These are phyloP conservation scores for Microcebus jonahi DNA, from an alignment of 2,113 vertebrate species.

Conservation along the genomic window DNA sequence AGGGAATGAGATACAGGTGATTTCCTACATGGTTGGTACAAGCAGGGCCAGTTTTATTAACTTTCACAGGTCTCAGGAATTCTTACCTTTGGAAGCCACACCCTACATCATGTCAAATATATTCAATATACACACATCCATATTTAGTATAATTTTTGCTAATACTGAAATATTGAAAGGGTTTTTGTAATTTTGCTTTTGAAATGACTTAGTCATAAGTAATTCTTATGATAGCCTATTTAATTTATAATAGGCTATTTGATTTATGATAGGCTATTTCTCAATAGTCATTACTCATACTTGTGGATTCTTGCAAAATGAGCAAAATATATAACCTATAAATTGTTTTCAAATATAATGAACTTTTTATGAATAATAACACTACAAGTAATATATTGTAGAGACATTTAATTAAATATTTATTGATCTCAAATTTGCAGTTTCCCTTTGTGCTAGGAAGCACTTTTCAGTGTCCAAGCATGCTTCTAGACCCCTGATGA, in stretches of 20 bases:
- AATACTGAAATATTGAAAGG: conserved; percentile 6
- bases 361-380: neutral
- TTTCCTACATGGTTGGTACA: neutral
- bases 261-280: neutral
- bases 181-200: conserved; percentile 9
- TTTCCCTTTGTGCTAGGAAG: neutral
- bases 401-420: conserved; percentile 50
- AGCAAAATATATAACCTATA: conserved; percentile 27
- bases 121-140: neutral
- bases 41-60: neutral
- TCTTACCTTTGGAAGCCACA: neutral
- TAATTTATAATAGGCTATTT: conserved; percentile 17
- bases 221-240: conserved; percentile 11
- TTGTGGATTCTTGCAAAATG: conserved; percentile 35
- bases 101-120: neutral
- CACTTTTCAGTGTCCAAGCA: neutral
- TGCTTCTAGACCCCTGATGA: neutral
- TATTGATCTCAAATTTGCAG: conserved; percentile 33
- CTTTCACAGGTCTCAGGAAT: neutral
- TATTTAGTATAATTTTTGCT: neutral
- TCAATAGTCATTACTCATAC: neutral
- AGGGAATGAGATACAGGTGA: neutral
- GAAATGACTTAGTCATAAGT: neutral
- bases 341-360: conserved; percentile 37
- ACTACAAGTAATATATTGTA: conserved; percentile 3